These are phyloP conservation scores for Probosciger aterrimus DNA, from an alignment of 2,113 vertebrate genomes.

Conservation along the genomic window DNA sequence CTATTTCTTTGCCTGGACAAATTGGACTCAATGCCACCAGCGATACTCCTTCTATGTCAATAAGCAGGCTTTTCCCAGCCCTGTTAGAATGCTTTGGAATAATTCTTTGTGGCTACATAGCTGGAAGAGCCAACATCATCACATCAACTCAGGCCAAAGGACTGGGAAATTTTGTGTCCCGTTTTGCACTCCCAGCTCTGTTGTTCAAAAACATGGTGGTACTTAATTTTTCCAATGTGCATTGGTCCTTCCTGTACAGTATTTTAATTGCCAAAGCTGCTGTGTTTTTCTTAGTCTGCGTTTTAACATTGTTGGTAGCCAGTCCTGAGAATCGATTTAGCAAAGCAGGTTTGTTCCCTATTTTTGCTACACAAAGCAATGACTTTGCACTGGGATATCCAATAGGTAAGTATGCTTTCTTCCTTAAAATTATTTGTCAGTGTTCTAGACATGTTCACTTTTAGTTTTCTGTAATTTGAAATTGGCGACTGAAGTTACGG, in stretches of 20 bases:
- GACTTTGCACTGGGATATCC: conserved; percentile 98
- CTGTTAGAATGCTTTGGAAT: conserved; percentile 96
- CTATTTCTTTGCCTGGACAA: conserved; percentile 34
- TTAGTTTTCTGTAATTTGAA: background rate
- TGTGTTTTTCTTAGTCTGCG: conserved; percentile 87
- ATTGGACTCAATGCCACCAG: conserved; percentile 51
- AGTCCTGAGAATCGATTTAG: conserved; percentile 86
- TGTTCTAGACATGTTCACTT: background rate
- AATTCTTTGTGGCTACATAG: conserved; percentile 92
- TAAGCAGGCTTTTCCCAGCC: conserved; percentile 92
- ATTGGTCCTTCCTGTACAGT: conserved; percentile 94
- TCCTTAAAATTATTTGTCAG: background rate
- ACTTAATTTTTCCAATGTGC: conserved; percentile 90
- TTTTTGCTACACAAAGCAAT: conserved; percentile 98
- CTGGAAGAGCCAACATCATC: conserved; percentile 89
- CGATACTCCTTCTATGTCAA: conserved; percentile 83
- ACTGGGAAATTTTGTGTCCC: conserved; percentile 93
- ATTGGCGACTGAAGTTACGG: background rate
- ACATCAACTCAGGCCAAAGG: conserved; percentile 92
- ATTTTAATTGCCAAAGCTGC: conserved; percentile 91
- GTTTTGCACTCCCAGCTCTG: conserved; percentile 94
- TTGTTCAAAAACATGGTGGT: conserved; percentile 98
- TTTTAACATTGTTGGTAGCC: conserved; percentile 87
- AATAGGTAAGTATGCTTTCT: conserved; percentile 84
- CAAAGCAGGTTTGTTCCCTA: conserved; percentile 95